Percentiles rank a stretch among this genome's conserved stretches.
Evolutionary conservation across 1,140 invertebrate species (phyloP).

Genomic region (Drosophila ercepeae): DNA sequence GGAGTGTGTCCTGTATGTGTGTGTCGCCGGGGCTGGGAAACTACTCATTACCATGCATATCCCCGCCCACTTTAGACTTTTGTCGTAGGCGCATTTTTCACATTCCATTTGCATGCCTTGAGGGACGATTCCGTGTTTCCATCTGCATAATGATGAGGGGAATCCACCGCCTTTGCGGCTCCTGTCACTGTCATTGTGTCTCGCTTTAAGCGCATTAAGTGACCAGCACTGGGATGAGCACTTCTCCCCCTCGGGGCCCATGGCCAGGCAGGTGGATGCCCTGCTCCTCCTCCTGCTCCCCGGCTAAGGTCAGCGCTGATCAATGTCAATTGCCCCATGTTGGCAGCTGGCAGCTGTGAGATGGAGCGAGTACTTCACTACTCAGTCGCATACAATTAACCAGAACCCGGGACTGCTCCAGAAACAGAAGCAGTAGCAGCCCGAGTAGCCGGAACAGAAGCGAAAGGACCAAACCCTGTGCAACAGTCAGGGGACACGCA

Average conservation of each 20-base stretch:
- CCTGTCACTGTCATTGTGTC: constrained; percentile 36
- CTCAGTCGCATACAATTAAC: constrained; percentile 49
- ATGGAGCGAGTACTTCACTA: constrained; percentile 1
- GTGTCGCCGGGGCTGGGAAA: not conserved
- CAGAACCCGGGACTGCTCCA: constrained; percentile 6
- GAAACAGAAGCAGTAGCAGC: not conserved
- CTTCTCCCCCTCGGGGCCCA: not conserved
- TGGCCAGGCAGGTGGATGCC: not conserved
- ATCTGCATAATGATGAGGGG: constrained; percentile 66
- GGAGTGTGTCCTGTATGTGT: not conserved
- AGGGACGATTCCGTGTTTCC: constrained; percentile 45
- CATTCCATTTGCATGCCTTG: constrained; percentile 67
- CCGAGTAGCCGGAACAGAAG: not conserved
- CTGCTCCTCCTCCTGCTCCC: constrained; percentile 6
- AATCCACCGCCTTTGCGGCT: not conserved
- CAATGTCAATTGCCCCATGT: constrained; percentile 60
- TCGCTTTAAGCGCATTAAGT: constrained; percentile 66
- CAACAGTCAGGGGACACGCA: constrained; percentile 28
- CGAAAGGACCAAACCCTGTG: constrained; percentile 3
- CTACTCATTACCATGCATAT: constrained; percentile 63
- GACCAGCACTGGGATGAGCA: constrained; percentile 22
- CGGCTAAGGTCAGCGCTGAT: constrained; percentile 62
- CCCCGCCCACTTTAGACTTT: constrained; percentile 16
- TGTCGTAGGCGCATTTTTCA: constrained; percentile 59
- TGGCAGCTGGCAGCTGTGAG: constrained; percentile 31